Percentiles rank a stretch among this genome's conserved stretches.
These are phyloP conservation scores for Drosophila villosipedis DNA, from an alignment of 2,888 invertebrate species.

Conservation along the genomic window DNA sequence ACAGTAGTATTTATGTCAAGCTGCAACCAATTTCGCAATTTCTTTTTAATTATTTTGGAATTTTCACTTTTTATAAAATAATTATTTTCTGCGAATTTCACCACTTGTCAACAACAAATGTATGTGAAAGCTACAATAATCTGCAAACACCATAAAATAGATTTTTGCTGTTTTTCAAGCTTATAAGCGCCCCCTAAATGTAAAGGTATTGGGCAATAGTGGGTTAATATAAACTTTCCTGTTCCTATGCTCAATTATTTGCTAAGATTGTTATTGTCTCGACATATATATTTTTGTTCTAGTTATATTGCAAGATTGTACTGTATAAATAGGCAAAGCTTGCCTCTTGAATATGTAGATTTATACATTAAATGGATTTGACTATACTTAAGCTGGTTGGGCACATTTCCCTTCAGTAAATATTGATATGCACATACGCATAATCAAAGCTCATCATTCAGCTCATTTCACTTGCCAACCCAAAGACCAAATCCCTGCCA, in stretches of 20 bases:
- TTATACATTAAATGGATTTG: neutral
- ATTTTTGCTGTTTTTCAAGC: neutral
- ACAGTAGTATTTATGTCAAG: neutral
- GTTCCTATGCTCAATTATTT: neutral
- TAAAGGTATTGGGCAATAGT: neutral
- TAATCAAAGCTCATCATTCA: conserved; percentile 16
- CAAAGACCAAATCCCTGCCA: conserved; percentile 6
- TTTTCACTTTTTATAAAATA: neutral
- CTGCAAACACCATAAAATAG: neutral
- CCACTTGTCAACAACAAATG: neutral
- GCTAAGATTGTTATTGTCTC: neutral
- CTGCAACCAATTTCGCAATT: neutral
- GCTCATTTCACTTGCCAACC: conserved; percentile 5
- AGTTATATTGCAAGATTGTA: neutral
- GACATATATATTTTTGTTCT: neutral
- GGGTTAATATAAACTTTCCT: neutral
- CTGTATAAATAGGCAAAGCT: neutral
- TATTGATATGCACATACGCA: conserved; percentile 2
- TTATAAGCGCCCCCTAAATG: neutral
- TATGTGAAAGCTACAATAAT: neutral
- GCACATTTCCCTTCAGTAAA: neutral
- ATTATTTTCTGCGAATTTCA: neutral
- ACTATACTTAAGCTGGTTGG: neutral
- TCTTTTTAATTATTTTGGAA: neutral
- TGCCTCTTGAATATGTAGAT: neutral